phyloP scores from a whole-genome alignment of 92 coral and sea anemone species.

The Isaurus tuberculatus region DNA sequence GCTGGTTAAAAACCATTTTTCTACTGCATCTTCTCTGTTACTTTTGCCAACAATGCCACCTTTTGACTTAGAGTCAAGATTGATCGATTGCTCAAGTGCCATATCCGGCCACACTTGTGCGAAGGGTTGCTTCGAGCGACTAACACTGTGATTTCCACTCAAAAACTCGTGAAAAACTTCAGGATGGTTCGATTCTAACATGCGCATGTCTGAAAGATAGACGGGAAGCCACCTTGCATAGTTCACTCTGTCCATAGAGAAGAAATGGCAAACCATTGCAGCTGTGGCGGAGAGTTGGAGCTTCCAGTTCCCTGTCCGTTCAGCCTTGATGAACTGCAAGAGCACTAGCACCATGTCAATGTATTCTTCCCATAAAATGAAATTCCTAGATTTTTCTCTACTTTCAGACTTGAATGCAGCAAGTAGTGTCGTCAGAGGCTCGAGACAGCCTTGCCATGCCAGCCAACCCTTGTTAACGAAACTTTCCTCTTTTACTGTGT shows the following conservation, averaged over 20 bases:
- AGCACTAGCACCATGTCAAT: slow-evolving; percentile 50
- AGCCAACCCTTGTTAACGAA: slow-evolving; percentile 11
- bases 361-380: slow-evolving; percentile 64
- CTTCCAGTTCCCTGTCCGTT: slow-evolving; percentile 25
- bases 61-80: background rate
- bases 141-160: slow-evolving; percentile 22
- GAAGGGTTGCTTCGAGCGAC: slow-evolving; percentile 29
- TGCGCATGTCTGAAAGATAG: slow-evolving; percentile 46
- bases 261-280: slow-evolving; percentile 50
- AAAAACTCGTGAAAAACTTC: slow-evolving; percentile 15
- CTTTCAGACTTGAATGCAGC: slow-evolving; percentile 32
- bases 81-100: slow-evolving; percentile 32
- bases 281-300: slow-evolving; percentile 46
- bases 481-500: slow-evolving; percentile 30
- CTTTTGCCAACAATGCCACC: background rate
- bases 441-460: slow-evolving; percentile 7
- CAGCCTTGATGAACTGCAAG: slow-evolving; percentile 64
- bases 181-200: slow-evolving; percentile 40
- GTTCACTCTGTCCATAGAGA: slow-evolving; percentile 51
- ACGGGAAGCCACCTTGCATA: slow-evolving; percentile 45
- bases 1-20: background rate
- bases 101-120: slow-evolving; percentile 38
- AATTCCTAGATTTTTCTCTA: slow-evolving; percentile 53
- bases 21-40: background rate
- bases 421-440: slow-evolving; percentile 28